Base-by-base conservation (phyloP, 2,888 invertebrate species). In the Tubulanus polymorphus region DNA sequence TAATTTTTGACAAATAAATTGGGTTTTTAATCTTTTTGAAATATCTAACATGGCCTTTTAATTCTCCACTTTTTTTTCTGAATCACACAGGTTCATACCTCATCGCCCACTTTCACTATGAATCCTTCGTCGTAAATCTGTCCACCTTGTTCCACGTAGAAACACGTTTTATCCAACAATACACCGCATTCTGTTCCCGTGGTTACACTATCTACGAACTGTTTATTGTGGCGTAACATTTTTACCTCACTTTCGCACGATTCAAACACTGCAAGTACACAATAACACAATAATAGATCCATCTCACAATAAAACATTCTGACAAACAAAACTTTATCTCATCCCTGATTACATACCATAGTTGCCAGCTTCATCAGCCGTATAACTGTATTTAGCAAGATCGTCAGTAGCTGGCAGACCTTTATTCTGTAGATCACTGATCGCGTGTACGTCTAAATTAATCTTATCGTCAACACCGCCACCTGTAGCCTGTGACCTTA, bases 81-180 rank as follows among this genome's bases (percentile, higher is more conserved):
- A n/a, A n/a, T n/a, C n/a, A n/a, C n/a, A n/a, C n/a, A n/a, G n/a
- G n/a, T n/a, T n/a, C 68, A 55, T 66, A 83, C 84, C 75, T 93
- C 92, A 76, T 93, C 91, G 55, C 84, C 85, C 5, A 67, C 68
- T 53, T 74, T 76, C 49, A 72, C 72, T 59, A 78, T 65, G 64
- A 72, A 78, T 2, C 99, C 99, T 73, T 91, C 91, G 78, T 99
- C 99, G 78, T 86, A 95, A 70, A 93, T 95, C 82, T 99, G 99
- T 15, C 99, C 99, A 60, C 99, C 99, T 81, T 96, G 93, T 80
- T 99, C 99, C 0, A 99, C 96, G 80, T 99, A 99, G 80, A 99
- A 99, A 78, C 85, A 89, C 0, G 97, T 99, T 70, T 84, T 85
- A 77, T 99, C 92, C 57, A 99, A 82, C 62, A 99, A 82, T 54